Conservation (phyloP, 2,888 invertebrate genomes). For the Blastobasis adustella region DNA sequence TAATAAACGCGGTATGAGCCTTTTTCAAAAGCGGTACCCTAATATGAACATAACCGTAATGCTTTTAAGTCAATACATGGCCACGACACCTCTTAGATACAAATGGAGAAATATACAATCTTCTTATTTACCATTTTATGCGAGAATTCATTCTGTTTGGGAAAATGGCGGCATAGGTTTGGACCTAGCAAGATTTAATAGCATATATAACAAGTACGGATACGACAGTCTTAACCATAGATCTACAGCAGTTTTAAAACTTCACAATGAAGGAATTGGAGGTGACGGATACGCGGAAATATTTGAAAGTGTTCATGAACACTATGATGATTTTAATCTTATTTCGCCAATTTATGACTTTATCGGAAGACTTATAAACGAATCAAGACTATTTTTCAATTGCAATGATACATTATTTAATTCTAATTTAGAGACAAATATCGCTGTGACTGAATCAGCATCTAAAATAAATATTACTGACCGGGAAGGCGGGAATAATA, state of each 20-base stretch:
- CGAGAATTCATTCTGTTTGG: slow-evolving; percentile 70
- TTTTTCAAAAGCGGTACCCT: slow-evolving; percentile 42
- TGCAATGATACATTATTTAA: slow-evolving; percentile 3
- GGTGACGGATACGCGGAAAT: slow-evolving; percentile 36
- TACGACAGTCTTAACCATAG: slow-evolving; percentile 28
- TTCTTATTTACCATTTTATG: slow-evolving; percentile 60
- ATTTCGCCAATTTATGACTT: slow-evolving; percentile 33
- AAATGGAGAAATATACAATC: slow-evolving; percentile 65
- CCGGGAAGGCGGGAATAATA: no score
- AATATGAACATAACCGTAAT: slow-evolving; percentile 58
- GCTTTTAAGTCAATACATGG: slow-evolving; percentile 56
- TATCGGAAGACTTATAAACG: slow-evolving; percentile 37
- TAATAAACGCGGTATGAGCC: slow-evolving; percentile 24
- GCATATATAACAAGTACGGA: slow-evolving; percentile 19
- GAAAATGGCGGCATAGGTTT: slow-evolving; percentile 69
- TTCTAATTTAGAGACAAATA: no score
- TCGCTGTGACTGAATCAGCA: no score
- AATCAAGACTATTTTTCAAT: slow-evolving; percentile 37
- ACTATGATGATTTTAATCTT: slow-evolving; percentile 31
- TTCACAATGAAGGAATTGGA: slow-evolving; percentile 52
- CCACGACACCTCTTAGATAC: slow-evolving; percentile 58
- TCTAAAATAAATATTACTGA: no score
- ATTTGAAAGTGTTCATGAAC: slow-evolving; percentile 38
- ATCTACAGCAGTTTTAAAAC: slow-evolving; percentile 40
- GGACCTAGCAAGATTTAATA: slow-evolving; percentile 39